phyloP scores from a whole-genome alignment of 1,140 invertebrate genomes.

The Gryon sp. region DNA sequence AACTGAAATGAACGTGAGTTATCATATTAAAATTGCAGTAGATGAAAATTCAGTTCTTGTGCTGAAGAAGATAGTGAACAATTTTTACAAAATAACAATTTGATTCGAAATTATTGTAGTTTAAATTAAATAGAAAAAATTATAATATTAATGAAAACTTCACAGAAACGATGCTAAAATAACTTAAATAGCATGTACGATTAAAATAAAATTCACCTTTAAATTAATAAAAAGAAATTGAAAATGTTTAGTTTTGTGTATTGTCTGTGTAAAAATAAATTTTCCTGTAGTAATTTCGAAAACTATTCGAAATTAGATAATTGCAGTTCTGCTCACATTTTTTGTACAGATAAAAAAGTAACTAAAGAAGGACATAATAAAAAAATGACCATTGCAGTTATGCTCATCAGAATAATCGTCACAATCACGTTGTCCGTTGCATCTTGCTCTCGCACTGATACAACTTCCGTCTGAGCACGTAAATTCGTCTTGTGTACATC shows the following conservation, averaged over 20 bases:
- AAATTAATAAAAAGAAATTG: too few relatives aligned
- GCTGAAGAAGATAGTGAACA: too few relatives aligned
- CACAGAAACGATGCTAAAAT: too few relatives aligned
- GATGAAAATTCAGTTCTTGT: too few relatives aligned
- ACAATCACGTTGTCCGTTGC: constrained; percentile 83
- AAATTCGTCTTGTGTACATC: constrained; percentile 82
- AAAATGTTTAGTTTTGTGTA: too few relatives aligned
- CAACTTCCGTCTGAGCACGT: constrained; percentile 84
- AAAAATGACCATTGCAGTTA: constrained; percentile 83
- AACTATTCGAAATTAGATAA: not conserved
- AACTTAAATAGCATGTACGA: too few relatives aligned
- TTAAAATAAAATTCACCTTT: too few relatives aligned
- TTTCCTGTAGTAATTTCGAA: too few relatives aligned
- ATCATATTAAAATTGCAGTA: not conserved
- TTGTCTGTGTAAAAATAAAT: constrained; percentile 4
- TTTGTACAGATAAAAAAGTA: constrained; percentile 1
- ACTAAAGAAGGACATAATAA: constrained; percentile 12
- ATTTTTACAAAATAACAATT: too few relatives aligned
- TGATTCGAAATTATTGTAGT: too few relatives aligned
- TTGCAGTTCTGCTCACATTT: constrained; percentile 38
- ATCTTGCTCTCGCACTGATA: constrained; percentile 81
- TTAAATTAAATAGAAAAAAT: too few relatives aligned
- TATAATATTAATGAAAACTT: too few relatives aligned
- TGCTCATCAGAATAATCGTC: constrained; percentile 85
- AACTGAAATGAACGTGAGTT: constrained; percentile 66